phyloP scores from a whole-genome alignment of 2,888 invertebrate species.

The Pecten maximus region DNA sequence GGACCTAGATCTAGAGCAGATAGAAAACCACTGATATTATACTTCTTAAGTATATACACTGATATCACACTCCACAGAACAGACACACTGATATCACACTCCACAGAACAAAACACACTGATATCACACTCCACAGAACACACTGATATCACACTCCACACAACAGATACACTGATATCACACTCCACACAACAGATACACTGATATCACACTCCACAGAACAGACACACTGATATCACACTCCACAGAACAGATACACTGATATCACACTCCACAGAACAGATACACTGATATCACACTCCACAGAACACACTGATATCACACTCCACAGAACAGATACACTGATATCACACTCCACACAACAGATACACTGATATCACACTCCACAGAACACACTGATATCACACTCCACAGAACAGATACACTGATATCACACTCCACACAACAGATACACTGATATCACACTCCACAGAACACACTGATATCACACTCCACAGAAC shows the following conservation, averaged over 20 bases:
- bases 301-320: neutral
- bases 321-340: too few species aligned
- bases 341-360: too few species aligned
- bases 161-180: neutral
- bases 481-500: too few species aligned
- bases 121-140: neutral
- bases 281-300: neutral
- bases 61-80: neutral
- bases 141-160: neutral
- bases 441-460: too few species aligned
- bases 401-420: too few species aligned
- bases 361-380: too few species aligned
- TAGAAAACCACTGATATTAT: constrained; percentile 66
- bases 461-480: too few species aligned
- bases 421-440: too few species aligned
- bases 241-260: neutral
- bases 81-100: neutral
- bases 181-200: neutral
- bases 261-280: neutral
- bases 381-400: too few species aligned
- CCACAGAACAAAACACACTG: neutral
- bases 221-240: neutral
- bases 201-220: too few species aligned
- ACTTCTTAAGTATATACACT: neutral
- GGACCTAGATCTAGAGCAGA: constrained; percentile 78